phyloP scores from a whole-genome alignment of 2,113 vertebrate species.

The Regulus satrapa region DNA sequence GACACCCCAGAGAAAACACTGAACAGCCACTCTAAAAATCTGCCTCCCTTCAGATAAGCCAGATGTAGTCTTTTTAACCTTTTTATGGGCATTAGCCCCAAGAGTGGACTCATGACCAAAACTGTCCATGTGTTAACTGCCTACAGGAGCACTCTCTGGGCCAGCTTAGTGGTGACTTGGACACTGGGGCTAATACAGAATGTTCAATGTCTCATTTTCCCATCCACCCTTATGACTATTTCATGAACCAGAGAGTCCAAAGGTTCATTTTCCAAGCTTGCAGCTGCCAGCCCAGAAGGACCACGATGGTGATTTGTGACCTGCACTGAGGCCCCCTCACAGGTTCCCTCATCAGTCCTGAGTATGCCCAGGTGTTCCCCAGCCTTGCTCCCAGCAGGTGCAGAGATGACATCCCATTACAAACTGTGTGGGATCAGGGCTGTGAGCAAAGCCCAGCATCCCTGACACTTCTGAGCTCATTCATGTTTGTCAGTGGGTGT shows the following conservation, averaged over 20 bases:
- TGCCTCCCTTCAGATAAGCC: not conserved
- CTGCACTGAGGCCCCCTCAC: not conserved
- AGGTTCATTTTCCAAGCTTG: not conserved
- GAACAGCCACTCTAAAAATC: not conserved
- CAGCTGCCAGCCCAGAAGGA: not conserved
- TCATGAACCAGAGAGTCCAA: accelerated
- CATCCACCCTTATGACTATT: not conserved
- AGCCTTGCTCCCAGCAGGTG: not conserved
- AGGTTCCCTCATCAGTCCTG: not conserved
- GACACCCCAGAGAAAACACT: not conserved
- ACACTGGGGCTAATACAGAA: not conserved
- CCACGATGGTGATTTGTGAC: not conserved
- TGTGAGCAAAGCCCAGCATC: not conserved
- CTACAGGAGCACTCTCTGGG: not conserved
- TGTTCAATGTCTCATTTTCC: not conserved
- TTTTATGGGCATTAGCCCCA: not conserved
- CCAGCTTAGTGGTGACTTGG: not conserved
- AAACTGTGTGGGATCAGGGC: not conserved
- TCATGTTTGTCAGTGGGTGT: not conserved
- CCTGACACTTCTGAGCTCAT: not conserved
- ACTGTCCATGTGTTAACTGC: not conserved
- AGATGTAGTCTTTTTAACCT: not conserved
- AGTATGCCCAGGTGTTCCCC: not conserved
- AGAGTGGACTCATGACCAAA: not conserved
- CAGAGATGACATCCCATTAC: not conserved